These are phyloP conservation scores for Capitulum mitella DNA, from an alignment of 2,888 invertebrate genomes.

Conservation along the genomic window DNA sequence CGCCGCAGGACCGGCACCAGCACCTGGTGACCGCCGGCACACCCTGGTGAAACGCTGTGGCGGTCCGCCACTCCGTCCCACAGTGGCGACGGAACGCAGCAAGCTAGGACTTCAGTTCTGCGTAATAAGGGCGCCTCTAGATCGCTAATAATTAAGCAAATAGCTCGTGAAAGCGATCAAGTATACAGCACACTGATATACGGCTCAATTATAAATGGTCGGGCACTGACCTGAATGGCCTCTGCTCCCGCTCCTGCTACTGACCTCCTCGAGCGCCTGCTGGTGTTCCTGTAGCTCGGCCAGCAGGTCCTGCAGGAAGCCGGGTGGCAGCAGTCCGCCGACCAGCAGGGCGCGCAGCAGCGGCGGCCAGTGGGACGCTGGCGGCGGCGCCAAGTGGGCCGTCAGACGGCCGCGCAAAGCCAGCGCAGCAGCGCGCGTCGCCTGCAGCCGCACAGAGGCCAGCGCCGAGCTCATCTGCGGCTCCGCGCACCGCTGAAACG, in stretches of 20 bases:
- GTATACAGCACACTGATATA: no score
- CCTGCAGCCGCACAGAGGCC: not conserved
- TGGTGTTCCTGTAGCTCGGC: not conserved
- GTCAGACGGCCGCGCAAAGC: conserved; percentile 8
- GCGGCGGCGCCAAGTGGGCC: not conserved
- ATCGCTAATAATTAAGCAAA: no score
- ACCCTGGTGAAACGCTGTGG: not conserved
- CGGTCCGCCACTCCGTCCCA: no score
- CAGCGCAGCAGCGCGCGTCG: not conserved
- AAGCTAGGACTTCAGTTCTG: no score
- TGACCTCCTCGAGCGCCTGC: not conserved
- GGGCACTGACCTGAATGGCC: no score
- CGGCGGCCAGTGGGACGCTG: not conserved
- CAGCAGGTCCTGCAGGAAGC: not conserved
- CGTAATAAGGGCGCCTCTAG: no score
- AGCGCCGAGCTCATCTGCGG: not conserved
- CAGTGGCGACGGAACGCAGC: no score
- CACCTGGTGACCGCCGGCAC: not conserved
- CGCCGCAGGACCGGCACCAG: conserved; percentile 58
- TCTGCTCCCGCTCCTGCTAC: no score
- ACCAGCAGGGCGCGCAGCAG: not conserved
- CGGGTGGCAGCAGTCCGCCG: not conserved
- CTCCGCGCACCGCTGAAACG: not conserved
- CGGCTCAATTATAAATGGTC: no score
- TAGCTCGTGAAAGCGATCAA: no score